Evolutionary conservation across 2,888 invertebrate species (phyloP).

Genomic region (Proisotoma minuta): DNA sequence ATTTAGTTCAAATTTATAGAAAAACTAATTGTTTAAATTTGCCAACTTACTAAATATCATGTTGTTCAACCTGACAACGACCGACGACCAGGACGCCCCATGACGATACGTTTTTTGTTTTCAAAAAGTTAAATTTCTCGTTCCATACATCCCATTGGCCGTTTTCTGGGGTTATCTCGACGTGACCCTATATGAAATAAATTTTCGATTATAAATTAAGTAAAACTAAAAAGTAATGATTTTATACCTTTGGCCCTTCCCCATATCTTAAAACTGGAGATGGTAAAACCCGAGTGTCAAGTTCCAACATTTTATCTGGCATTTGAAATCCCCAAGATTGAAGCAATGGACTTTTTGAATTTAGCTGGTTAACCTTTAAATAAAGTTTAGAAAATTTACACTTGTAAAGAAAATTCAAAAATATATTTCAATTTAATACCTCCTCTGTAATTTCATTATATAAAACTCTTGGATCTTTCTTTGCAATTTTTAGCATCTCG

Average conservation of each 20-base stretch:
- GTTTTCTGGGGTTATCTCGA: conserved; percentile 16
- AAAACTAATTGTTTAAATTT: no score
- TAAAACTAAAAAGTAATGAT: no score
- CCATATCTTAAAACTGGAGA: conserved; percentile 25
- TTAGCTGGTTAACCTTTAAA: no score
- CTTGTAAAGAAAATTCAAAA: no score
- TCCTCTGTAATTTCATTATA: conserved; percentile 12
- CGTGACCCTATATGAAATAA: no score
- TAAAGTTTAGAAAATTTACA: no score
- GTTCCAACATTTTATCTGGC: conserved; percentile 11
- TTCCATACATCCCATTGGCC: conserved; percentile 38
- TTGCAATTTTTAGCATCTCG: conserved; percentile 32
- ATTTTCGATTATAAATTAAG: no score
- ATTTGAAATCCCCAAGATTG: conserved; percentile 11
- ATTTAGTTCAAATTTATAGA: no score
- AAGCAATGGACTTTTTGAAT: no score
- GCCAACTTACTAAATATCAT: conserved; percentile 4
- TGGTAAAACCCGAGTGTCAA: conserved; percentile 21
- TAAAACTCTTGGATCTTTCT: conserved; percentile 26
- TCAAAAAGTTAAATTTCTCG: conserved; percentile 21
- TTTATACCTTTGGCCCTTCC: neutral
- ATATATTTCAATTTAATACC: conserved; percentile 4
- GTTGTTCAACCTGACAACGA: conserved; percentile 2
- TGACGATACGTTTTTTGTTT: conserved; percentile 3
- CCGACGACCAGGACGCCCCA: conserved; percentile 33